Evolutionary conservation across 1,140 invertebrate species (phyloP), one percentile per base, ranked within the genome.

Genomic region (Diorhabda elongata): DNA sequence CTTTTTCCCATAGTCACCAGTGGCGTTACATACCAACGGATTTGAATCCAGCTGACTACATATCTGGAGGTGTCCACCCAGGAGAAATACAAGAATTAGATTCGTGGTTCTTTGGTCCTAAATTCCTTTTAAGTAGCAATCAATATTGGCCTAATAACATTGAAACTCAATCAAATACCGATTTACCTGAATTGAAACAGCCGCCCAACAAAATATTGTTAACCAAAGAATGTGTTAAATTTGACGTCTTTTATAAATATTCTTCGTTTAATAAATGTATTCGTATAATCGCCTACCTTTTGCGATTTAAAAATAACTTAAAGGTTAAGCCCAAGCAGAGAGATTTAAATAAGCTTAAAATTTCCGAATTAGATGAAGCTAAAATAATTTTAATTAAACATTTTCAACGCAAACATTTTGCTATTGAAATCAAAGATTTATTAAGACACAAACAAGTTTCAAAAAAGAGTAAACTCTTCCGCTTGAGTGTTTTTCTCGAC

Each of bases 21-120:
- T 85, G 83, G 84, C 11, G 11, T 44, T 79, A 84, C 68, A 78
- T 85, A 0, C 65, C 42, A 43, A 66, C 64, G 1, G 44, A 65
- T 9, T 67, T 74, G 5, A 82, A 82, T 71, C 79, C 80, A 41
- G 81, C 79, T n/a, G 80, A 81, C 70, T 64, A 72, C 3, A 52
- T 69, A 11, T 77, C 77, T 11, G 42, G 77, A 45, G 76, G 81
- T 7, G 41, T 71, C 42, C 7, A 9, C 5, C 61, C 70, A 5
- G 26, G 43, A 26, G 11, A 64, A 41, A 41, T 73, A 11, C 11
- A 11, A 11, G 11, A 11, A 11, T 11, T 11, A 11, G 11, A 11
- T 11, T 11, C 11, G 11, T 11, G 11, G 11, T 11, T 11, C 11
- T 11, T 11, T 11, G 11, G 11, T 11, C 11, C 11, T 11, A 11